A percentile compares a stretch with the other conserved stretches of the same genome.
Evolutionary conservation across 2,113 vertebrate genomes (phyloP).

Genomic region (Esox niger): DNA sequence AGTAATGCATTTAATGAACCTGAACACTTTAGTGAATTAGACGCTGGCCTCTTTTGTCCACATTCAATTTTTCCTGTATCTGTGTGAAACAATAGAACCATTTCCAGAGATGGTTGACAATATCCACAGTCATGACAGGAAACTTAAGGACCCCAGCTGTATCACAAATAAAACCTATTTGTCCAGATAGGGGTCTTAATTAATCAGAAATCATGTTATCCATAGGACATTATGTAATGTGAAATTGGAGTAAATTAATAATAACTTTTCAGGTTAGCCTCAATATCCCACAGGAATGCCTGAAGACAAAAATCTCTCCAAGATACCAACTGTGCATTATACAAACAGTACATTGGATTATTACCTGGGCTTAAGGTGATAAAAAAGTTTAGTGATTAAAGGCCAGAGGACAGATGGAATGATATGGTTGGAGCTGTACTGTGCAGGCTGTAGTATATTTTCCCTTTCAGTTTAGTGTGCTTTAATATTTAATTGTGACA

Average conservation of each 20-base stretch:
- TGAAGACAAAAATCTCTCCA: background rate
- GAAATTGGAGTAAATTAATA: too few relatives aligned
- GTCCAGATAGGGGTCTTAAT: background rate
- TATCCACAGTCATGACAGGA: background rate
- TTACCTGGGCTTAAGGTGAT: constrained; percentile 16
- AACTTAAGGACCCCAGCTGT: too few relatives aligned
- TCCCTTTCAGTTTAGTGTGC: constrained; percentile 8
- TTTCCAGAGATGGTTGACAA: background rate
- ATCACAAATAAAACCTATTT: background rate
- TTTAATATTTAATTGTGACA: too few relatives aligned
- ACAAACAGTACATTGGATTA: background rate
- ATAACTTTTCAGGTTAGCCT: background rate
- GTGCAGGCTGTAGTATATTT: constrained; percentile 1
- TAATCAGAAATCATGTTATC: background rate
- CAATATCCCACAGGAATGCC: background rate
- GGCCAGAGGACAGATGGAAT: constrained; percentile 22
- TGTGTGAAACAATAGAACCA: background rate
- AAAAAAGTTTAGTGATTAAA: constrained; percentile 20
- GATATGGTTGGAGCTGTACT: constrained; percentile 5
- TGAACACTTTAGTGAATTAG: constrained; percentile 16
- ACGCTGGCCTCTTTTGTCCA: background rate
- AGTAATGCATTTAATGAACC: background rate
- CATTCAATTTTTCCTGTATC: background rate
- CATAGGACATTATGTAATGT: background rate
- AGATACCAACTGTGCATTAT: background rate